Evolutionary conservation across 2,113 vertebrate species (phyloP).

Genomic region (Chroicocephalus ridibundus): DNA sequence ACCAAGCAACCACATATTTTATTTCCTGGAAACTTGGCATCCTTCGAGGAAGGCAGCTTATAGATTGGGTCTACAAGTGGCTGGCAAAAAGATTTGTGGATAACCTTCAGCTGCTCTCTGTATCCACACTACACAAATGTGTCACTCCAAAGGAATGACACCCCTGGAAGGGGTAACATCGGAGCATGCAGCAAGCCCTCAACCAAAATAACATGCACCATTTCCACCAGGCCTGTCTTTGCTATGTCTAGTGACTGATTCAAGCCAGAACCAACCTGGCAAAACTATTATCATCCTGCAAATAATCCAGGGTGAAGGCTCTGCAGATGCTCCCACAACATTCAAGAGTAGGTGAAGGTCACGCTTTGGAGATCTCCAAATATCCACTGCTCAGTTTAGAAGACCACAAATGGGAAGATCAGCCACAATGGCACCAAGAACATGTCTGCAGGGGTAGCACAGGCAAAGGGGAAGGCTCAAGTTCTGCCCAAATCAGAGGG

Average conservation of each 20-base stretch:
- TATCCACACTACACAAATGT: fast-evolving
- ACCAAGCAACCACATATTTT: neutral
- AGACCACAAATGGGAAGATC: neutral
- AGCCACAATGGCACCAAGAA: neutral
- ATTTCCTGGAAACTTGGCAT: neutral
- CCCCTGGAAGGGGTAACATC: fast-evolving
- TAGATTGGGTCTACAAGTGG: neutral
- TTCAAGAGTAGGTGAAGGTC: neutral
- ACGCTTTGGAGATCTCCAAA: neutral
- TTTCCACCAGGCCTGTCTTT: neutral
- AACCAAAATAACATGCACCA: fast-evolving
- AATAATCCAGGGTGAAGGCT: neutral
- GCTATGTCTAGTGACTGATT: fast-evolving
- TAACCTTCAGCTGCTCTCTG: neutral
- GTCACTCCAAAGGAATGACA: neutral
- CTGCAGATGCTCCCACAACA: neutral
- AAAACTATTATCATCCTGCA: neutral
- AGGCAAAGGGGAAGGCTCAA: neutral
- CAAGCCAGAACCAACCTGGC: neutral
- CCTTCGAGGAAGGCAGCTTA: neutral
- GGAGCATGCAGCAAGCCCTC: fast-evolving
- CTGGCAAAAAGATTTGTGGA: neutral
- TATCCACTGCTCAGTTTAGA: fast-evolving
- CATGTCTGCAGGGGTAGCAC: neutral
- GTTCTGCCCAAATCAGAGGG: neutral